Base-by-base conservation (phyloP, 2,797 vertebrate species). In the Tamandua tetradactyla region DNA sequence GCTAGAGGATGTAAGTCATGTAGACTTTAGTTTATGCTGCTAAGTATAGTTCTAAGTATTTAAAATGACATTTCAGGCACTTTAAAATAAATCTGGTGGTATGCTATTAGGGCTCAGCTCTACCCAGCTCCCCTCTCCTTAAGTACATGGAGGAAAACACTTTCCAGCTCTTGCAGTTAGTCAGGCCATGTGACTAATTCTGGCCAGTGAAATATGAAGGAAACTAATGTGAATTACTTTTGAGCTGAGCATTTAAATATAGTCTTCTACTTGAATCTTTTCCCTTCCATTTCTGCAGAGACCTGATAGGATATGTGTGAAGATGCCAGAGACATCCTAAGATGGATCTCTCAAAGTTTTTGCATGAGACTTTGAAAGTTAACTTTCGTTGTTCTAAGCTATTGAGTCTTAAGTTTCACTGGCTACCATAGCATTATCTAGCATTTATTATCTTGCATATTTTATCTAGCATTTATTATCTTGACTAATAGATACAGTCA, bases 221-320 rank as follows among this genome's bases (percentile, higher is more conserved):
- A 95, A 91, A 85, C n/a, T 13, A 57, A n/a, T n/a, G 49, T 5
- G 27, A 81, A 44, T 75, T 86, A 61, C 47, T 92, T 86, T 47
- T n/a, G 32, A 94, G n/a, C 15, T n/a, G 47, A 59, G 22, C 17
- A 68, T 52, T 68, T 35, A 52, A 91, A 10, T 52, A 13, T 47
- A 82, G 37, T n/a, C 23, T 83, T 57, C n/a, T 64, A n/a, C 37
- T 3, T 76, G 55, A 69, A 61, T 13, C 15, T 62, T 87, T 22
- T 40, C 5, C 93, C 20, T 55, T 68, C 3, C 22, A 2, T 18
- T 27, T 3, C n/a, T 71, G 23, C 37, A 27, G 37, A 84, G 4
- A 35, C 6, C 32, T 49, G 59, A 49, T 27, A 42, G 47, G 25
- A n/a, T 23, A 72, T 3, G 15, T 37, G 23, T 74, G 79, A 74